These are phyloP conservation scores for Lepidurus packardi DNA, from an alignment of 1,140 invertebrate species.

Conservation along the genomic window DNA sequence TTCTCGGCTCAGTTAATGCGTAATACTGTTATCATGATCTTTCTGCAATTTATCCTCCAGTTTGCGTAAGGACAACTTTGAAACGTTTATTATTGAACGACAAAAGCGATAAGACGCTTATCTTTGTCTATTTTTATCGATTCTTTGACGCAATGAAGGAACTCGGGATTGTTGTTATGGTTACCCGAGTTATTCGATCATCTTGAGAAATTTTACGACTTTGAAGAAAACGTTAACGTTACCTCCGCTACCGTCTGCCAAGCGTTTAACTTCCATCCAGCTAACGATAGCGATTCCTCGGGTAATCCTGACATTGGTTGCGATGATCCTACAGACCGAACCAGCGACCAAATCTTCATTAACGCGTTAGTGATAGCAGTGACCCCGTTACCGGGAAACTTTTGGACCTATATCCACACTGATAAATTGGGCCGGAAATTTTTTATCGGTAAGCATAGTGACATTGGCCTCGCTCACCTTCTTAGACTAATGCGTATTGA, in stretches of 20 bases:
- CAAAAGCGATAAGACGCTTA: not conserved
- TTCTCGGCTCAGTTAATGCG: constrained; percentile 70
- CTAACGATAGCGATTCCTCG: constrained; percentile 34
- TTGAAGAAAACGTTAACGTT: constrained; percentile 45
- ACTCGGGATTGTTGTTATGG: constrained; percentile 87
- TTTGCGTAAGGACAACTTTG: constrained; percentile 55
- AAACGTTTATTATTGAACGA: constrained; percentile 4
- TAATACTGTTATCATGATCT: constrained; percentile 73
- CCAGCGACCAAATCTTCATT: constrained; percentile 58
- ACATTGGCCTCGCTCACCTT: too few species aligned
- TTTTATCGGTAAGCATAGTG: constrained; percentile 58
- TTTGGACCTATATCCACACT: constrained; percentile 67
- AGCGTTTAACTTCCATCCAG: constrained; percentile 67
- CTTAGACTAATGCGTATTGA: constrained; percentile 35
- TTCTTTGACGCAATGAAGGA: constrained; percentile 48
- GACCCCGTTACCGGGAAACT: constrained; percentile 73
- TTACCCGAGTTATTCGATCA: constrained; percentile 82
- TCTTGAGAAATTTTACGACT: constrained; percentile 66
- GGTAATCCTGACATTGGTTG: constrained; percentile 29
- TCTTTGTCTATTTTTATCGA: not conserved
- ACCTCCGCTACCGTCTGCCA: constrained; percentile 62
- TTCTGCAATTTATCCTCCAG: constrained; percentile 81
- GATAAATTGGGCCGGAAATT: constrained; percentile 80
- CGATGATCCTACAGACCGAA: not conserved
- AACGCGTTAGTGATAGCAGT: constrained; percentile 79